phyloP scores from a whole-genome alignment of 1,140 invertebrate species.

The Trachymyrmex cornetzi region DNA sequence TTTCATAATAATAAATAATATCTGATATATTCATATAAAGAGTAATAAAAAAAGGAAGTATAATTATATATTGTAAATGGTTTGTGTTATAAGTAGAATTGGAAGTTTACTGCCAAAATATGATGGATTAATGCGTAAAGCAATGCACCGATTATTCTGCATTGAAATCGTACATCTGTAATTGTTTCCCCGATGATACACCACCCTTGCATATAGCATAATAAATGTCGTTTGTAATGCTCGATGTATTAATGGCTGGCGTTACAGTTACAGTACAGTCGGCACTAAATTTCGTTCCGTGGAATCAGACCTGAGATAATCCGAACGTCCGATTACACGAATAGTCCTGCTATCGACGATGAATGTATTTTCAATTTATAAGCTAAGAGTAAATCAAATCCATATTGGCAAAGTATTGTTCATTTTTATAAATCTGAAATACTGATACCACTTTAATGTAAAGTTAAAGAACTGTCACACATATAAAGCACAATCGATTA shows the following conservation, averaged over 20 bases:
- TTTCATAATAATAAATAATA: neutral
- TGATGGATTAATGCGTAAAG: constrained; percentile 9
- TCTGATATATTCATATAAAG: neutral
- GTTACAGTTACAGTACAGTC: constrained; percentile 30
- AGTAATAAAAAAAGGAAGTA: neutral
- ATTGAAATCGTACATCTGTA: constrained; percentile 48
- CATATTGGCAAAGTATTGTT: neutral
- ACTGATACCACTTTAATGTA: neutral
- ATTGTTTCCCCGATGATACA: constrained; percentile 51
- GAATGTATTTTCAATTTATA: constrained; percentile 24
- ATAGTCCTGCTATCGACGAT: constrained; percentile 1
- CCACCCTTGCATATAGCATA: constrained; percentile 35
- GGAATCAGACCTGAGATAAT: constrained; percentile 51
- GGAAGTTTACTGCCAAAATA: constrained; percentile 30
- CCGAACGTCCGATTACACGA: constrained; percentile 44
- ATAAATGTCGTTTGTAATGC: constrained; percentile 55
- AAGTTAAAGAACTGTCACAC: neutral
- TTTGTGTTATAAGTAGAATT: neutral
- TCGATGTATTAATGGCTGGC: constrained; percentile 50
- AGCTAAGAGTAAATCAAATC: neutral
- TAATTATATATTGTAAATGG: neutral
- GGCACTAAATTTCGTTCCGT: constrained; percentile 52
- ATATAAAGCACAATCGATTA: neutral
- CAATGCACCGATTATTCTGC: neutral
- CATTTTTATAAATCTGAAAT: neutral